These are phyloP conservation scores for Stictocephala bisonia DNA, from an alignment of 2,888 invertebrate species.

Conservation along the genomic window DNA sequence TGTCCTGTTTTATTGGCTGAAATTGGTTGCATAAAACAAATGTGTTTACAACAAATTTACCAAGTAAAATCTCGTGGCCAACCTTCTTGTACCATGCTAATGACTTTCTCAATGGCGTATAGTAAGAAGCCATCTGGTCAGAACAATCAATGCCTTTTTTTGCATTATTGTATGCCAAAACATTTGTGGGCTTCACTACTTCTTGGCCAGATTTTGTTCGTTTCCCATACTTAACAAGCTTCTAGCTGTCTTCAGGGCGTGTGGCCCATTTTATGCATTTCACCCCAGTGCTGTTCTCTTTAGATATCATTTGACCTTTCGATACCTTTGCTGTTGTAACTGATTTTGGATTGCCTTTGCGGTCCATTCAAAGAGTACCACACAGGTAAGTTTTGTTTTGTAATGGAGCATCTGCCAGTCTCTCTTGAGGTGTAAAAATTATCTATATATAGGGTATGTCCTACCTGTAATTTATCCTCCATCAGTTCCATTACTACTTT, in stretches of 20 bases:
- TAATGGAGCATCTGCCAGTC: conserved; percentile 50
- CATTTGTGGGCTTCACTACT: not conserved
- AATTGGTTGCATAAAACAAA: not conserved
- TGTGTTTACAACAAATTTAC: too few relatives aligned
- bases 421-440: conserved; percentile 54
- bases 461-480: conserved; percentile 53
- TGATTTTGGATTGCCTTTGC: conserved; percentile 50
- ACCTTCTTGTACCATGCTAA: not conserved
- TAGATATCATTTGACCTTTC: too few relatives aligned
- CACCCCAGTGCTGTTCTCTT: not conserved
- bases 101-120: not conserved
- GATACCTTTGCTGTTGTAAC: conserved; percentile 50
- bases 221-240: not conserved
- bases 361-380: conserved; percentile 52
- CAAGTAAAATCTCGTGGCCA: not conserved
- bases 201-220: not conserved
- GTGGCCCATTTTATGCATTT: not conserved
- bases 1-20: too few relatives aligned
- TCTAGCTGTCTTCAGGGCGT: not conserved
- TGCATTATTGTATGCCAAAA: not conserved
- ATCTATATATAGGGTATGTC: too few relatives aligned
- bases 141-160: not conserved
- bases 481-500: conserved; percentile 57
- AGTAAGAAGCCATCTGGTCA: conserved; percentile 17
- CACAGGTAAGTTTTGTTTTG: conserved; percentile 53